Percentiles rank a stretch among this genome's conserved stretches.
Evolutionary conservation across 2,113 vertebrate species (phyloP).

Genomic region (Chroicocephalus ridibundus): DNA sequence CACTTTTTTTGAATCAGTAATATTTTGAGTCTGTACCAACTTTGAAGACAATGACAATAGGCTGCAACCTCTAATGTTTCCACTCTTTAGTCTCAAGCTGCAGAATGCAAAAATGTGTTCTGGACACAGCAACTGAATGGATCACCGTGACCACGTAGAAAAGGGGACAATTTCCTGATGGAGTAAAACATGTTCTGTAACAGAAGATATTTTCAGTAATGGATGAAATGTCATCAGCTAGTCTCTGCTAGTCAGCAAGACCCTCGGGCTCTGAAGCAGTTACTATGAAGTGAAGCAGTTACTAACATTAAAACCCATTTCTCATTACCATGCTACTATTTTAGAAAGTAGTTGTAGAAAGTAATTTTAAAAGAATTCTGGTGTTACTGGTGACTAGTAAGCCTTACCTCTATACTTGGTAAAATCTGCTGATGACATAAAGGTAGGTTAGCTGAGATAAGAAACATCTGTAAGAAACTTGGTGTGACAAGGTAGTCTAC

Average conservation of each 20-base stretch:
- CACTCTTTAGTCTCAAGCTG: neutral
- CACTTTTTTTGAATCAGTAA: neutral
- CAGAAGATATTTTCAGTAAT: neutral
- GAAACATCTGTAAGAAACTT: neutral
- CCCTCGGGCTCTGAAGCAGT: neutral
- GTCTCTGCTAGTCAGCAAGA: neutral
- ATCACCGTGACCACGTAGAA: neutral
- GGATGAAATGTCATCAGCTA: neutral
- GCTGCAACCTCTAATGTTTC: neutral
- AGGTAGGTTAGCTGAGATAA: neutral
- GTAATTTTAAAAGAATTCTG: neutral
- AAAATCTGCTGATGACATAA: neutral
- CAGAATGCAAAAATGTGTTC: neutral
- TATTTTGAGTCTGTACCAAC: neutral
- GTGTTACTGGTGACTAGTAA: neutral
- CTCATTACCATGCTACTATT: neutral
- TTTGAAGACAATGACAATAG: neutral
- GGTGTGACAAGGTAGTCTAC: neutral
- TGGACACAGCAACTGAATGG: neutral
- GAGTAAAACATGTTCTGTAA: neutral
- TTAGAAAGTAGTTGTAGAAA: neutral
- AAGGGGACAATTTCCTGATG: neutral
- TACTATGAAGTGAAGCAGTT: neutral
- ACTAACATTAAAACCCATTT: neutral
- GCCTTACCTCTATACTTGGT: neutral